phyloP scores from a whole-genome alignment of 2,797 vertebrate species.

The Pseudochaenichthys georgianus region DNA sequence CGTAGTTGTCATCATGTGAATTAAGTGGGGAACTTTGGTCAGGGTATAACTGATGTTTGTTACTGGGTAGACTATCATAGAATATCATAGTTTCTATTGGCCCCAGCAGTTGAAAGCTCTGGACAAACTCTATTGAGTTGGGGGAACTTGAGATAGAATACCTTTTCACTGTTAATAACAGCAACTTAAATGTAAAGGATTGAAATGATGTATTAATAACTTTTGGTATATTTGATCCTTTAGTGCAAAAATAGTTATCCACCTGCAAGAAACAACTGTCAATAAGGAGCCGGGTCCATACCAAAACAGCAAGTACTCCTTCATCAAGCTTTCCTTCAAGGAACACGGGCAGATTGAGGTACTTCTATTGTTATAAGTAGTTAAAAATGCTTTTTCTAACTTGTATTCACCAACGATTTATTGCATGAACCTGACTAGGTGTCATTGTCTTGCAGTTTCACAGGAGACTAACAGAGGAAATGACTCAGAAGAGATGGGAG shows the following conservation, averaged over 20 bases:
- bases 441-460: conserved; percentile 87
- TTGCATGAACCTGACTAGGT: neutral
- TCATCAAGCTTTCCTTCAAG: conserved; percentile 96
- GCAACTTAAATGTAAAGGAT: neutral
- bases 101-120: neutral
- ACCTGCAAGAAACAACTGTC: conserved; percentile 88
- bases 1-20: neutral
- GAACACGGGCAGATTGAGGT: conserved; percentile 99
- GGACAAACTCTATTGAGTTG: neutral
- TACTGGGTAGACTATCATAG: neutral
- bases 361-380: conserved; percentile 7
- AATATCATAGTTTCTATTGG: no score
- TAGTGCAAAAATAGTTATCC: conserved; percentile 98
- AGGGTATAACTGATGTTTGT: neutral
- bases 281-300: conserved; percentile 96
- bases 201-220: neutral
- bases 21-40: neutral
- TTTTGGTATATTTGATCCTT: conserved; percentile 21
- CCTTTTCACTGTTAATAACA: neutral
- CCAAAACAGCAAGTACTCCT: conserved; percentile 94
- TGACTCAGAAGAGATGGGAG: conserved; percentile 96
- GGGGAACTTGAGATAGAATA: neutral
- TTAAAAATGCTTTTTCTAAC: neutral
- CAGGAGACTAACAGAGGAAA: conserved; percentile 94
- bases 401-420: neutral